Evolutionary conservation across 2,888 invertebrate species (phyloP).

Genomic region (Drosophila nr. fundita): DNA sequence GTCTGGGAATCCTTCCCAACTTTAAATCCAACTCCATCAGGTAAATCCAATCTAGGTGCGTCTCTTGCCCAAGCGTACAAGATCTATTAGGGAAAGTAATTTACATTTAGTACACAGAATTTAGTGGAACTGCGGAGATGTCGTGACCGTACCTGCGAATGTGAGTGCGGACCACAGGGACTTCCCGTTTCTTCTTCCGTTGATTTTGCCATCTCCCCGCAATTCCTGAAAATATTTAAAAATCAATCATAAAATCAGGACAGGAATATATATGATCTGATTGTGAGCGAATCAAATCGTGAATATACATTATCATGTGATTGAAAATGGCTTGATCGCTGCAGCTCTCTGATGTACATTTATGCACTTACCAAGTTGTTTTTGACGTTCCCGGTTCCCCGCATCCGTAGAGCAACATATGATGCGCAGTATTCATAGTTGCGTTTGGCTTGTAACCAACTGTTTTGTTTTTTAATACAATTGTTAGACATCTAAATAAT

Average conservation of each 20-base stretch:
- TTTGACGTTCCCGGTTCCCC: slow-evolving; percentile 86
- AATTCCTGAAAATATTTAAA: slow-evolving; percentile 88
- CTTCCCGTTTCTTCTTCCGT: slow-evolving; percentile 87
- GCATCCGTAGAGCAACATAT: slow-evolving; percentile 97
- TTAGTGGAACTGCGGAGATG: neutral
- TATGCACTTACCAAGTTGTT: slow-evolving; percentile 88
- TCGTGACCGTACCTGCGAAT: slow-evolving; percentile 83
- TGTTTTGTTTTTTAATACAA: slow-evolving; percentile 79
- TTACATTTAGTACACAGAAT: neutral
- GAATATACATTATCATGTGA: neutral
- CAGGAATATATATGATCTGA: neutral
- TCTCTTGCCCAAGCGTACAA: slow-evolving; percentile 98
- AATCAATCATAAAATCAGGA: neutral
- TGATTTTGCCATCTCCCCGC: slow-evolving; percentile 94
- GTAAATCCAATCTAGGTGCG: slow-evolving; percentile 92
- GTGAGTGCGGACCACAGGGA: slow-evolving; percentile 91
- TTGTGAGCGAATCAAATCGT: neutral
- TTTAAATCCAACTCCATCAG: slow-evolving; percentile 95
- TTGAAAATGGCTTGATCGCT: neutral
- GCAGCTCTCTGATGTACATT: neutral
- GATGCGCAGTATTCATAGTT: slow-evolving; percentile 95
- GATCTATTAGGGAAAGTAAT: slow-evolving; percentile 86
- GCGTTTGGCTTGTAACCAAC: slow-evolving; percentile 97
- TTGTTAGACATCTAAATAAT: neutral
- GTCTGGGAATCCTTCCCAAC: slow-evolving; percentile 93